Base-by-base conservation (phyloP, 2,888 invertebrate species). In the Cordylochernes scorpioides region DNA sequence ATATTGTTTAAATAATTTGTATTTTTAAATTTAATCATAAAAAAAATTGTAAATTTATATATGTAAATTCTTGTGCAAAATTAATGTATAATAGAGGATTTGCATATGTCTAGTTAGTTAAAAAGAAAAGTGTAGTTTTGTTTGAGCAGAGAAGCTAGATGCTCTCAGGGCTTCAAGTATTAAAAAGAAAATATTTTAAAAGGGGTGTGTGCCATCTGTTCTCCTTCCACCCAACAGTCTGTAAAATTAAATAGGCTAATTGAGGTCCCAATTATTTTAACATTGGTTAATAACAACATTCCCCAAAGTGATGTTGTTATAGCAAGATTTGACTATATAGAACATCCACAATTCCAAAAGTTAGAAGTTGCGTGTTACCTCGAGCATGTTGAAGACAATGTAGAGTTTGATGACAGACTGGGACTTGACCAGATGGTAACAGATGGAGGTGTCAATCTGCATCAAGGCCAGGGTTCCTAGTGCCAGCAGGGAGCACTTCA, bases 381-480 rank as follows among this genome's bases (percentile, higher is more conserved):
- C 97, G 34, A 97, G 58, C 88, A 97, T 97, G 53, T 99, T 99
- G 55, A 84, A 99, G 59, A 97, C 91, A 50, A 99, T 88, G 51
- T 99, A 99, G 41, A 99, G 59, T 50, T 99, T 99, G 55, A 99
- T 94, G 38, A 94, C 86, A 41, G 91, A 88, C 51, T 99, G 97
- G 46, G 88, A 88, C 29, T 58, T 47, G 7, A 61, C 55, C 45
- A 91, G 62, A 54, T 97, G 94, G 57, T 97, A 97, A 62, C 94
- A 71, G 63, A 94, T 78, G 43, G 88, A 91, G 22, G 86, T 88
- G 52, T 99, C 97, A 39, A 97, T 71, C 46, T 77, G 74, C 47
- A 75, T 70, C 64, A 91, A n/a, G n/a, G n/a, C n/a, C n/a, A n/a
- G n/a, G n/a, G n/a, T n/a, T n/a, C n/a, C n/a, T n/a, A n/a, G n/a